Base-by-base conservation (phyloP, 2,113 vertebrate genomes). In the Myocastor coypus region DNA sequence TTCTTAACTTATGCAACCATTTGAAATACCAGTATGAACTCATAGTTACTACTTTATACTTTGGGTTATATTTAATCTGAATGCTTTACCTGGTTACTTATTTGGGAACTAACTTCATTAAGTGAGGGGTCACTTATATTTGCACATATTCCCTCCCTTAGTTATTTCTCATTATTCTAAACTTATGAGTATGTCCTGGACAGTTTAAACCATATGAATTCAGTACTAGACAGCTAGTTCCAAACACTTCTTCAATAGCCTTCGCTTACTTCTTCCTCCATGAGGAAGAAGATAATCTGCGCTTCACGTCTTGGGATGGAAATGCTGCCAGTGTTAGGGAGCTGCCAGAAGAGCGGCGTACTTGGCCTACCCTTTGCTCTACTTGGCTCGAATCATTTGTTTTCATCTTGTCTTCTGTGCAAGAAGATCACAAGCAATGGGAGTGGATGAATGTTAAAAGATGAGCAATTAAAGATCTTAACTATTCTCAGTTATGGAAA, bases 401-500 rank as follows among this genome's bases (percentile, higher is more conserved):
- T 55, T 40, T 89, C 52, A 26, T 84, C 22, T 16, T 13, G 1
- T 92, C 75, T 63, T 71, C 75, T 78, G 19, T 52, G 52, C 34
- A 24, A 42, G 52, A 24, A 42, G 52, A 0, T 55, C 57, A n/a
- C 71, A 64, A 92, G 30, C 17, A 17, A 5, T 37, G 14, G 52
- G n/a, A 24, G 28, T 93, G 5, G 4, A 46, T 81, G 80, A 69
- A 66, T 52, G 73, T 9, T 30, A 92, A 81, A 64, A 66, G 24
- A 42, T 77, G 42, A 80, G 85, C 40, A 81, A 42, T 61, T 75
- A 24, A 85, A 91, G 42, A 26, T 13, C 57, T 14, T n/a, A 46
- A 68, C 16, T 81, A n/a, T 73, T 91, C 90, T 78, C 52, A 66
- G 42, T 28, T 68, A 83, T 91, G 63, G 90, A 96, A 77, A 75